phyloP scores from a whole-genome alignment of 2,888 invertebrate genomes.

The Tupiocoris notatus region DNA sequence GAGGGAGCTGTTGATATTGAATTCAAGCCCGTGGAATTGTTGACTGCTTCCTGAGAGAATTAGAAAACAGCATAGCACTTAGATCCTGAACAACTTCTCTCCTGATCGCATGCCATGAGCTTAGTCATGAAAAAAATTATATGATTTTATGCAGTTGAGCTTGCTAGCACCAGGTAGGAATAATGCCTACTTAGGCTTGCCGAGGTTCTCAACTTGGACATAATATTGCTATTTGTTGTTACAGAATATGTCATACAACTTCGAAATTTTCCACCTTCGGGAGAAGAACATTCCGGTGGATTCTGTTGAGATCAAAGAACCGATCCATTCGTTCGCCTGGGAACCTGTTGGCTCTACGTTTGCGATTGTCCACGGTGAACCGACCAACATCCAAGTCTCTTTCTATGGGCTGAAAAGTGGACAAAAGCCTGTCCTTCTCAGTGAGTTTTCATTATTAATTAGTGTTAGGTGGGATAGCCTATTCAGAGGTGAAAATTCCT shows the following conservation, averaged over 20 bases:
- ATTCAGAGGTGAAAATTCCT: no score
- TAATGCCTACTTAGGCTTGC: no score
- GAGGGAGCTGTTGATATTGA: no score
- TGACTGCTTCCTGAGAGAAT: no score
- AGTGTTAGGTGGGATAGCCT: no score
- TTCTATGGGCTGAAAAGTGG: constrained; percentile 91
- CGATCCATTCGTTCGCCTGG: constrained; percentile 95
- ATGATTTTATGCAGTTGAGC: neutral
- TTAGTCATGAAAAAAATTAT: no score
- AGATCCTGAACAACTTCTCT: no score
- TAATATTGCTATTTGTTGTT: constrained; percentile 44
- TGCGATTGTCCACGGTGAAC: constrained; percentile 93
- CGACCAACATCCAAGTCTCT: constrained; percentile 78
- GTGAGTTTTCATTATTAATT: constrained; percentile 58
- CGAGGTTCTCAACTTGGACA: no score
- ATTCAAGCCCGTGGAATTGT: no score
- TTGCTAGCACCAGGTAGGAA: no score
- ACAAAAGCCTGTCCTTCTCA: constrained; percentile 81
- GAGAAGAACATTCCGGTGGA: constrained; percentile 98
- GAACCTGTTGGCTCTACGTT: constrained; percentile 96
- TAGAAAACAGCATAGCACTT: no score
- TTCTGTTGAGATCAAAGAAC: constrained; percentile 91
- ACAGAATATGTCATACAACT: constrained; percentile 92
- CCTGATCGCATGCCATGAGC: no score
- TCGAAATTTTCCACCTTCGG: constrained; percentile 98